Conservation (phyloP, 2,113 vertebrate genomes). For the Passerina amoena region DNA sequence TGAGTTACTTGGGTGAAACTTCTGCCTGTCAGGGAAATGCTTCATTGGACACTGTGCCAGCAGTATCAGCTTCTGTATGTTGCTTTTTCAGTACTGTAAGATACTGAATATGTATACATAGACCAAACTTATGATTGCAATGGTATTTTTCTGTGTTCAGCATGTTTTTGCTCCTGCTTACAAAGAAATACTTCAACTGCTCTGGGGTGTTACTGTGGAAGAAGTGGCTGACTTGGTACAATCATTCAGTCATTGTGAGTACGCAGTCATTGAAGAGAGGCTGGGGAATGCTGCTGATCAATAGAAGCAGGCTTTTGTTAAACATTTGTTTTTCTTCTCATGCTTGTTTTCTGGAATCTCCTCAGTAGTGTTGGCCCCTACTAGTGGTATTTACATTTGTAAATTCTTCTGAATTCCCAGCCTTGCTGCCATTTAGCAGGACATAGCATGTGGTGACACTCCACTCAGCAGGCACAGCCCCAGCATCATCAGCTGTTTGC, state of each 20-base stretch:
- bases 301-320: not conserved
- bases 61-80: not conserved
- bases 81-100: not conserved
- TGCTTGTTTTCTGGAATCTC: slow-evolving; percentile 3
- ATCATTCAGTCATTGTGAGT: not conserved
- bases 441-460: not conserved
- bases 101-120: not conserved
- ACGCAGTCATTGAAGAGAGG: not conserved
- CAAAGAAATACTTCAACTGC: not conserved
- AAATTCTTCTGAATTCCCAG: not conserved
- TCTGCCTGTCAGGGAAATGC: not conserved
- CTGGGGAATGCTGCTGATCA: not conserved
- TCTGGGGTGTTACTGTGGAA: not conserved
- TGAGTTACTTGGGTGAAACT: not conserved
- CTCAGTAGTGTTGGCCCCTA: not conserved
- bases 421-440: not conserved
- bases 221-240: slow-evolving; percentile 15
- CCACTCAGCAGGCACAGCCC: not conserved
- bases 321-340: not conserved
- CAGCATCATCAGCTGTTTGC: not conserved
- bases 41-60: not conserved
- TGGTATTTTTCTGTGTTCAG: not conserved
- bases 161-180: not conserved
- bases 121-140: not conserved
- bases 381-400: not conserved